A percentile compares a stretch with the other conserved stretches of the same genome.
These are phyloP conservation scores for Stegana nigrithorax DNA, from an alignment of 2,888 invertebrate genomes.

Conservation along the genomic window DNA sequence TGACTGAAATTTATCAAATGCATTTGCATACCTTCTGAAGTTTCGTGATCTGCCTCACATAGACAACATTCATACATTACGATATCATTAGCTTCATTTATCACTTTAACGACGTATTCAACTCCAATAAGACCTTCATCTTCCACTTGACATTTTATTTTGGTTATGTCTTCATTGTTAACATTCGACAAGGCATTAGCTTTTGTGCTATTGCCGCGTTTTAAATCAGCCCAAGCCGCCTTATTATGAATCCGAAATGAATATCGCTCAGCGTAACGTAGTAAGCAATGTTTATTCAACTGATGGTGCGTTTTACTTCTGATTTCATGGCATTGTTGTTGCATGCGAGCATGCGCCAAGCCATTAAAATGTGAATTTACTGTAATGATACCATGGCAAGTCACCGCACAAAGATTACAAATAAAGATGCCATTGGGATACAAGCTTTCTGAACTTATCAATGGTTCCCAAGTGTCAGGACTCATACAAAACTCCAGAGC, in stretches of 20 bases:
- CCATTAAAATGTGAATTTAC: slow-evolving; percentile 34
- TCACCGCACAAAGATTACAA: slow-evolving; percentile 29
- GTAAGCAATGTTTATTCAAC: slow-evolving; percentile 33
- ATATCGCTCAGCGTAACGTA: slow-evolving; percentile 24
- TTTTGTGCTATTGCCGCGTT: not conserved
- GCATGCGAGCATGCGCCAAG: slow-evolving; percentile 23
- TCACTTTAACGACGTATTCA: slow-evolving; percentile 81
- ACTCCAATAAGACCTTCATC: slow-evolving; percentile 72
- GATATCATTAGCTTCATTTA: slow-evolving; percentile 73
- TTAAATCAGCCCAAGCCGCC: not conserved
- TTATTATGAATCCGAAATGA: slow-evolving; percentile 7
- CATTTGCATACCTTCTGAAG: slow-evolving; percentile 77
- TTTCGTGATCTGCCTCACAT: slow-evolving; percentile 77
- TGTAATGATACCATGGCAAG: slow-evolving; percentile 30
- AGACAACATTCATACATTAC: slow-evolving; percentile 80
- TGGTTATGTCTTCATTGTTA: no score
- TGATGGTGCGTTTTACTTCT: slow-evolving; percentile 16
- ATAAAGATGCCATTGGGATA: slow-evolving; percentile 17
- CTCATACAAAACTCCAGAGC: slow-evolving; percentile 28
- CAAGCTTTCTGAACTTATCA: slow-evolving; percentile 18
- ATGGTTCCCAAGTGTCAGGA: slow-evolving; percentile 23
- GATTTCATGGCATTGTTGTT: slow-evolving; percentile 20
- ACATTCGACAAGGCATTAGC: no score
- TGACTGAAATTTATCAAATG: slow-evolving; percentile 75
- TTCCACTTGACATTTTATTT: no score